Base-by-base conservation (phyloP, 2,113 vertebrate species). In the Phasianus colchicus region DNA sequence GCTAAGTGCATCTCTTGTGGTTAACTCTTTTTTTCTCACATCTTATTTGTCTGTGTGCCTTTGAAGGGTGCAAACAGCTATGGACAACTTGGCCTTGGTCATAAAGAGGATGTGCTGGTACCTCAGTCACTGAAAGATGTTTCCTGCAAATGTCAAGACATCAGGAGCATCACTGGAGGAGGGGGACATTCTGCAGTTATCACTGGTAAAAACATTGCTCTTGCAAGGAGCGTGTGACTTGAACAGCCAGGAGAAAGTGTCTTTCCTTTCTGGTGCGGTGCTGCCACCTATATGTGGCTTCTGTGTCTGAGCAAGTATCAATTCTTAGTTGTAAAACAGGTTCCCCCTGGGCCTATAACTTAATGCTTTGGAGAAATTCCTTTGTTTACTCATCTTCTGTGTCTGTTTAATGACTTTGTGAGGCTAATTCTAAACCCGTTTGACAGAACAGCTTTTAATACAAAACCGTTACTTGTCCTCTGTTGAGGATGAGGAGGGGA, bases 41-140 rank as follows among this genome's bases (percentile, higher is more conserved):
- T 18, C 8, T 64, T 77, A 4, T 78, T 83, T 82, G 86, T 81
- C 36, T 91, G 20, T 89, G 16, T 82, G 43, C 57, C 25, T 96
- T 66, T 66, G 15, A 95, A 99, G 99, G 99, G 99, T 83, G 98
- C 99, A 30, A 99, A 99, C 97, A 99, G 99, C 96, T 98, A 98
- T 34, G 99, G 99, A 27, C 99, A 99, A 58, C 98, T 99, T 92
- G 99, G 99, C 38, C 98, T 98, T 88, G 98, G 98, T 52, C 97
- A 99, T 96, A 98, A 92, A 83, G 98, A 98, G 90, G 99, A 99
- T 96, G 96, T 96, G 70, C 50, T 97, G 29, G 79, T 95, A 61
- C 99, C 99, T 32, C 96, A 97, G 94, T 80, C 78, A 18, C 93
- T 94, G 96, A 92, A 78, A 90, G 97, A 93, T 69, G 97, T 97